Conservation (phyloP, 2,797 vertebrate species). For the Lophius americanus region DNA sequence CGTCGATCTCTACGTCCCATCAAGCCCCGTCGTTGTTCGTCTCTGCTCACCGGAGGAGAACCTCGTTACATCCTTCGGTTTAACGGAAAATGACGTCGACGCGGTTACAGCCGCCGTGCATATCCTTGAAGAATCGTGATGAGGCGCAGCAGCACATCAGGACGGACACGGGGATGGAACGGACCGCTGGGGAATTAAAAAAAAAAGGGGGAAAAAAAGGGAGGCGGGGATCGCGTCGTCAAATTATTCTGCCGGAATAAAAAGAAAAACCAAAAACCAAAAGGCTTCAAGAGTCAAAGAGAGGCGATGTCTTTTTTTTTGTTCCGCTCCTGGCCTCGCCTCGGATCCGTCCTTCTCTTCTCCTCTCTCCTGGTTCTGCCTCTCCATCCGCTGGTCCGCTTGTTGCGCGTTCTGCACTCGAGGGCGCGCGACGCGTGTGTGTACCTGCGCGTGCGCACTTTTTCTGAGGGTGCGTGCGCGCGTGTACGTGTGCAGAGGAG, state of each 20-base stretch:
- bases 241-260: conserved; percentile 15
- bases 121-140: conserved; percentile 70
- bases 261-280: conserved; percentile 10
- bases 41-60: conserved; percentile 32
- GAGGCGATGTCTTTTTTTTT: conserved; percentile 45
- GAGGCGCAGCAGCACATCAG: conserved; percentile 69
- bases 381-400: conserved; percentile 68
- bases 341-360: conserved; percentile 68
- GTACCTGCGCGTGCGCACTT: conserved; percentile 20
- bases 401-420: conserved; percentile 78
- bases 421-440: conserved; percentile 72
- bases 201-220: background rate
- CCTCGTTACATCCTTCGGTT: conserved; percentile 58
- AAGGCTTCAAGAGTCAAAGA: background rate
- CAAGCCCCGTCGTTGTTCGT: conserved; percentile 31
- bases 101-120: conserved; percentile 56
- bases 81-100: conserved; percentile 61
- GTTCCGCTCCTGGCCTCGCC: conserved; percentile 69
- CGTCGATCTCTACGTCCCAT: conserved; percentile 44
- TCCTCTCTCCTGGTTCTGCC: conserved; percentile 24
- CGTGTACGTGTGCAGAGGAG: conserved; percentile 9
- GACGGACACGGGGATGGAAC: conserved; percentile 20
- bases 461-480: conserved; percentile 1
- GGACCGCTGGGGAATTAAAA: background rate
- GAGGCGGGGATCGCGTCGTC: background rate